Evolutionary conservation across 2,797 vertebrate genomes (phyloP).

Genomic region (Hydrophis major): DNA sequence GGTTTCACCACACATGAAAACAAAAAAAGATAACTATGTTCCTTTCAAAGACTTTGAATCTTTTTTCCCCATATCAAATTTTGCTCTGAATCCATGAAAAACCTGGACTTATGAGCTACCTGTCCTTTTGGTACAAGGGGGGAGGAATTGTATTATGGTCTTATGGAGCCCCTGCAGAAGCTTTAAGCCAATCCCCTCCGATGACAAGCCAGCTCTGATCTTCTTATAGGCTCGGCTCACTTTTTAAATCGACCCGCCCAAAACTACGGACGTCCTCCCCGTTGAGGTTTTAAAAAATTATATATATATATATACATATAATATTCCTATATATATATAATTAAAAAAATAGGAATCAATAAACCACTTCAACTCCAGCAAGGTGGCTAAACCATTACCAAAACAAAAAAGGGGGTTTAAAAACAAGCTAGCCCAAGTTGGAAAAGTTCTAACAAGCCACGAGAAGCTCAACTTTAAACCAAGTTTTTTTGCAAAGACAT

Average conservation of each 20-base stretch:
- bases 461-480: background rate
- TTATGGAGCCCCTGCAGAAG: too few species aligned
- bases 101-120: background rate
- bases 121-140: background rate
- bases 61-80: background rate
- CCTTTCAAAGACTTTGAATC: background rate
- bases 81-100: background rate
- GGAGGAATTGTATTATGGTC: background rate
- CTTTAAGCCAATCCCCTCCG: background rate
- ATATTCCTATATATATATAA: too few species aligned
- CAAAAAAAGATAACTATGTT: background rate
- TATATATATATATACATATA: too few species aligned
- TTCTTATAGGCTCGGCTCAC: constrained; percentile 10
- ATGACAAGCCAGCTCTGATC: background rate
- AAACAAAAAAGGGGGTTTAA: background rate
- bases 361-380: background rate
- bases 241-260: constrained; percentile 46
- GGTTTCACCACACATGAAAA: background rate
- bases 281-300: background rate
- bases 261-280: background rate
- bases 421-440: background rate
- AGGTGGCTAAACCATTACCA: too few species aligned
- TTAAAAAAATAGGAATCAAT: too few species aligned
- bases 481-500: background rate
- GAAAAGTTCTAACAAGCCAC: background rate